A percentile compares a stretch with the other conserved stretches of the same genome.
Conservation (phyloP, 1,140 invertebrate species). For the Bombus difficillimus region DNA sequence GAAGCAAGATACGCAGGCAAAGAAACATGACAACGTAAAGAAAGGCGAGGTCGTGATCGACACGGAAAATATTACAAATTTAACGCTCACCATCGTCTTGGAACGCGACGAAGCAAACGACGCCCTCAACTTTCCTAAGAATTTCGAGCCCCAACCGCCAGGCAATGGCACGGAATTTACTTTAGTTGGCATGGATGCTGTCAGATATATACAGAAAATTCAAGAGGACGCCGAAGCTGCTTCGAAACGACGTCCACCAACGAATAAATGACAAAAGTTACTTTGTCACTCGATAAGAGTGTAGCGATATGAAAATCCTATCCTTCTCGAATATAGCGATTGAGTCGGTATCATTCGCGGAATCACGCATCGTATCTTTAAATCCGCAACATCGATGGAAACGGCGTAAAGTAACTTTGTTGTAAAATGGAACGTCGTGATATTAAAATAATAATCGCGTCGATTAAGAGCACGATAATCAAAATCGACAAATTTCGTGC, state of each 20-base stretch:
- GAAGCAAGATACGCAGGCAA: background rate
- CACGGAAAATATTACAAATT: constrained; percentile 54
- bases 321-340: background rate
- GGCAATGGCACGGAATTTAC: constrained; percentile 41
- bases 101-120: constrained; percentile 59
- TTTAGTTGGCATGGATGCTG: constrained; percentile 46
- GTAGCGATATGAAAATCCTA: background rate
- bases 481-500: background rate
- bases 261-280: background rate
- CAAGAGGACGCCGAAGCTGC: constrained; percentile 20
- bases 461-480: constrained; percentile 33
- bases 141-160: constrained; percentile 40
- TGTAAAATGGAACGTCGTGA: background rate
- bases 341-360: background rate
- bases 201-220: constrained; percentile 53
- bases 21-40: background rate
- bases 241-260: background rate
- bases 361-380: constrained; percentile 29
- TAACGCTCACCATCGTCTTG: constrained; percentile 61
- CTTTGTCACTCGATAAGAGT: background rate
- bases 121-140: constrained; percentile 60
- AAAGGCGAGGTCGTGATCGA: constrained; percentile 53
- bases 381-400: constrained; percentile 28
- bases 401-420: constrained; percentile 12
- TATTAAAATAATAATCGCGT: constrained; percentile 6